Percentiles rank a stretch among this genome's conserved stretches.
Conservation (phyloP, 2,113 vertebrate species). For the Lota lota region DNA sequence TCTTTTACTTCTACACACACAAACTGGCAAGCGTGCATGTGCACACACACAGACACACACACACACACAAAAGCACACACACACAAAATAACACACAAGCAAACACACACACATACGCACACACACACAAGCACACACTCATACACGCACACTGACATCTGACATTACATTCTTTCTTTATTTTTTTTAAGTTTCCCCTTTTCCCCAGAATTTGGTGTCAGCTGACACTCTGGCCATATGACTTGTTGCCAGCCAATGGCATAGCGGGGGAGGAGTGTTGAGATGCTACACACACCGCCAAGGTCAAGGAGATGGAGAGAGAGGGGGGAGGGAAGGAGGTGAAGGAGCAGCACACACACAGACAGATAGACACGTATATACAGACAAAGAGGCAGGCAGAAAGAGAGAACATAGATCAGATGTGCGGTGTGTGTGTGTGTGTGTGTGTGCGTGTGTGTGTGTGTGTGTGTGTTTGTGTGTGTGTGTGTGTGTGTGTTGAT, state of each 20-base stretch:
- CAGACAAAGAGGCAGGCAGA: constrained; percentile 1
- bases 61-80: too few relatives aligned
- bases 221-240: constrained; percentile 61
- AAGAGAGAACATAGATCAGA: not conserved
- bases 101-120: constrained; percentile 8
- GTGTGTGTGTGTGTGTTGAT: too few relatives aligned
- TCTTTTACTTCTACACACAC: constrained; percentile 10
- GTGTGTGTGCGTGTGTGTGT: too few relatives aligned
- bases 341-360: constrained; percentile 1
- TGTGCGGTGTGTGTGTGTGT: too few relatives aligned
- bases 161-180: not conserved
- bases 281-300: constrained; percentile 51
- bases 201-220: constrained; percentile 59
- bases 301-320: constrained; percentile 51
- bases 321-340: not conserved
- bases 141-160: constrained; percentile 21
- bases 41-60: too few relatives aligned
- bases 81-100: constrained; percentile 2
- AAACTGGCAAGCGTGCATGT: too few relatives aligned
- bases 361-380: constrained; percentile 2
- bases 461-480: too few relatives aligned
- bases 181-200: constrained; percentile 55
- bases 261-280: constrained; percentile 30
- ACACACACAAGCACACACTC: not conserved
- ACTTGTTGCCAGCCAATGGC: constrained; percentile 45